Base-by-base conservation (phyloP, 2,888 invertebrate species). In the Drosophila kambysellisi region DNA sequence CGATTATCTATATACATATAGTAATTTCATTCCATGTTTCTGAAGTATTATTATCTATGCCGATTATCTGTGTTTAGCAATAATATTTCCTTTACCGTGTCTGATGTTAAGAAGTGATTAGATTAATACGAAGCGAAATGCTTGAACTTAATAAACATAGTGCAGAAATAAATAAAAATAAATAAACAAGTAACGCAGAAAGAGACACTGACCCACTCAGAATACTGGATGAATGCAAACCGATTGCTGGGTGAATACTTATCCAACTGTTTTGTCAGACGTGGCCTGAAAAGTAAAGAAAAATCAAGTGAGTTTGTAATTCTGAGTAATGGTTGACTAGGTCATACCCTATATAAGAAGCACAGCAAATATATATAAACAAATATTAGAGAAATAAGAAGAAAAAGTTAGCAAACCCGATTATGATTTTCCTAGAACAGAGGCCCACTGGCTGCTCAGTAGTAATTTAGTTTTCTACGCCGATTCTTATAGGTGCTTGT, bases 31-130 rank as follows among this genome's bases (percentile, higher is more conserved):
- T 33, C 50, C 62, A 57, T n/a, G 12, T 30, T n/a, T 54, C 53
- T 79, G 74, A 78, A 78, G 78, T 79, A 65, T 56, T 75, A 63
- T 63, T 79, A 78, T 78, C 68, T 72, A 58, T 69, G 39, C 7
- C 60, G 76, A 79, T 79, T 76, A 79, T 60, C 65, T 66, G 54
- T 52, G 60, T 61, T 37, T 50, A 57, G 17, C 54, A 58, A 57
- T 46, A 66, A 30, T 58, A 58, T 62, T 75, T 46, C 37, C 41
- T 46, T 54, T 43, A 67, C 39, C 8, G n/a, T 43, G 51, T 11
- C 30, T 56, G 39, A 11, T 57, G 29, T 53, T 25, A 41, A 9
- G 37, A 17, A 6, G 50, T 48, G 78, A 79, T 79, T 79, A 79
- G 79, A 80, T 76, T 80, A 76, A 72, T 60, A 48, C 56, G 50